Evolutionary conservation across 2,888 invertebrate species (phyloP), one percentile per base, ranked within the genome.

Genomic region (Entomobrya proxima): DNA sequence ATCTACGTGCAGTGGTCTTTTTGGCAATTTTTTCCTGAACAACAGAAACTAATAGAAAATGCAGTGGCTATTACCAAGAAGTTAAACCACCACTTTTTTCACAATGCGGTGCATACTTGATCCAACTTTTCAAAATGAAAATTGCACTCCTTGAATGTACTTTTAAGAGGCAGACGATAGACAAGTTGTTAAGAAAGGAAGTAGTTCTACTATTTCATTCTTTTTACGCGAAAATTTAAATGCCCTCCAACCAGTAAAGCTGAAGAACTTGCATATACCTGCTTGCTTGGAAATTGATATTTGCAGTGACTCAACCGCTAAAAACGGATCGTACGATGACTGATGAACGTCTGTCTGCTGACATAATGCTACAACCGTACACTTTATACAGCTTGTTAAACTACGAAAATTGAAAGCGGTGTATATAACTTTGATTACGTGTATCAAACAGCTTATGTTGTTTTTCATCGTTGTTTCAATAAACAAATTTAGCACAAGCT

Each of bases 21-120:
- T 35, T 40, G 67, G 67, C 18, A 13, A 52, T 55, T 40, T 61
- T 72, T 82, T n/a, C 67, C 55, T 52, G 50, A 40, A 64, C n/a
- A 21, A 3, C 24, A 24, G 32, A 61, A 32, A n/a, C n/a, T n/a
- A n/a, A n/a, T n/a, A n/a, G n/a, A n/a, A 32, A 61, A 61, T n/a
- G n/a, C 61, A 61, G 30, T 61, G 30, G 9, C 32, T 32, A 61
- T 30, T 58, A 52, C 15, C 52, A 18, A 24, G 27, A 24, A 24
- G 21, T 30, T 4, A 64, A 3, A 50, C 24, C 40, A 64, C 21
- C n/a, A 24, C 32, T 24, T 58, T 24, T 24, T 58, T 21, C 15
- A 13, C 40, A 30, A 40, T 74, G 11, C 3, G n/a, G 3, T 3
- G n/a, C 52, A 27, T 27, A 27, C 24, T 55, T 55, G 27, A 55